phyloP scores from a whole-genome alignment of 2,113 vertebrate species.

The Struthio camelus region DNA sequence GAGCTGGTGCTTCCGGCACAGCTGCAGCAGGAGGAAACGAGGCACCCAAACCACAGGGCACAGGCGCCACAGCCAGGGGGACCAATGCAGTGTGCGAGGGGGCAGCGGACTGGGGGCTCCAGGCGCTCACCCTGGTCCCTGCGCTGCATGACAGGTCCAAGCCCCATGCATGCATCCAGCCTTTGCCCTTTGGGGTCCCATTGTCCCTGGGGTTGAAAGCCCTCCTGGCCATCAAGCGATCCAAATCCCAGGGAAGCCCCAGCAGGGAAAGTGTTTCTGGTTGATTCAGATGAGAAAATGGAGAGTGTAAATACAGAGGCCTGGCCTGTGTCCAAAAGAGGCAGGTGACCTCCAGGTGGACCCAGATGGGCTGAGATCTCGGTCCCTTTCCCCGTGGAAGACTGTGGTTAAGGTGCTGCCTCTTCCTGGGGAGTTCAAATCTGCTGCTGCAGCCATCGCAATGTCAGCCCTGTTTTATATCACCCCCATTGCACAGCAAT shows the following conservation, averaged over 20 bases:
- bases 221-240: accelerated
- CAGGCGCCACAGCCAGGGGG: neutral
- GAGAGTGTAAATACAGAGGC: neutral
- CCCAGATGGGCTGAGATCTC: neutral
- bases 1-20: constrained; percentile 58
- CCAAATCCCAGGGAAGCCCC: neutral
- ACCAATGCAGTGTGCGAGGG: neutral
- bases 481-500: neutral
- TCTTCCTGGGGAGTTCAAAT: neutral
- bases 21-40: constrained; percentile 59
- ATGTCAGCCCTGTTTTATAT: neutral
- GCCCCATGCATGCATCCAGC: neutral
- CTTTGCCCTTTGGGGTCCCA: accelerated
- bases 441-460: too few relatives aligned
- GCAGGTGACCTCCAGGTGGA: neutral
- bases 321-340: neutral
- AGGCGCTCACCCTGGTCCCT: neutral
- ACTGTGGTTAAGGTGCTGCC: neutral
- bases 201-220: neutral
- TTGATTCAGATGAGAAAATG: neutral
- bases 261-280: neutral
- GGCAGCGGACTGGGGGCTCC: neutral
- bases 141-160: neutral
- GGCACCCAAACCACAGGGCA: neutral
- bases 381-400: neutral